Evolutionary conservation across 2,888 invertebrate genomes (phyloP), one percentile per base, ranked within the genome.

Genomic region (Notodonta dromedarius): DNA sequence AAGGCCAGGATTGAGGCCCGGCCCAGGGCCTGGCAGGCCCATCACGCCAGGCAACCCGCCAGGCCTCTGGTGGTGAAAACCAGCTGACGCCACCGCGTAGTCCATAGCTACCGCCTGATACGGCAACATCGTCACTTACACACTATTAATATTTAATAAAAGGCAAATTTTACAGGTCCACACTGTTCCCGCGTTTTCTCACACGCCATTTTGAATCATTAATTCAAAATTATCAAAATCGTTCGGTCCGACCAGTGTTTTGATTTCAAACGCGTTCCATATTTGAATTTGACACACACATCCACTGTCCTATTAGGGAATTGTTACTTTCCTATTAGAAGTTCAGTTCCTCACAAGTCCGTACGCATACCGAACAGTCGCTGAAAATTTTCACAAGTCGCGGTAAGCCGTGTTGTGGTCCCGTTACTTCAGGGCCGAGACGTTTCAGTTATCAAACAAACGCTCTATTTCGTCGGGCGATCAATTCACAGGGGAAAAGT

Each of bases 51-150:
- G 93, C 82, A 93, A 84, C 73, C 95, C 94, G 64, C 91, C 91
- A 58, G 90, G 91, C 83, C 90, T 87, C 88, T 92, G 94, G 85
- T 94, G 94, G 74, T 94, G 94, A 76, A 93, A 94, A 74, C 93
- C 93, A 74, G 89, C 90, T 73, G 93, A 93, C 71, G 93, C 93
- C 87, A 93, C 96, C 81, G 96, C 96, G 91, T 96, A 96, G 95
- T 96, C 96, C 97, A 98, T 97, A 84, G 98, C 97, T 84, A 97
- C 97, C 76, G 96, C 96, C 94, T 97, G 97, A 93, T 97, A 97
- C 83, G 97, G 97, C 95, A 97, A 95, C 97, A 97, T 97, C 76
- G 66, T 90, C 89, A 90, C 89, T 78, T n/a, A 54, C 73, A 72
- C 84, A 60, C 65, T 67, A 70, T 12, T 57, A 56, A 67, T 24